Evolutionary conservation across 2,888 invertebrate species (phyloP).

Genomic region (Polymixis flavicincta): DNA sequence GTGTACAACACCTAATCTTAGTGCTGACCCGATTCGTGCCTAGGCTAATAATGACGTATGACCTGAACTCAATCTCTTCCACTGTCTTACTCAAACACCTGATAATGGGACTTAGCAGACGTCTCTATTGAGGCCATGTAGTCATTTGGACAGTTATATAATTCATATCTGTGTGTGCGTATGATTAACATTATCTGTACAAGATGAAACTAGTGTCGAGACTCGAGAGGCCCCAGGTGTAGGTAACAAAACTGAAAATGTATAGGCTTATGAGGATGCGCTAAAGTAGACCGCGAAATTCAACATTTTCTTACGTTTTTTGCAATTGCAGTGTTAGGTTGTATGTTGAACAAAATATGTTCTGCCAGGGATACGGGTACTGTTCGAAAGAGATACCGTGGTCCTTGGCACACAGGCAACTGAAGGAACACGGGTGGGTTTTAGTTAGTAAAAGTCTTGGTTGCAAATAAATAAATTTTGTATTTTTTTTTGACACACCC

Average conservation of each 20-base stretch:
- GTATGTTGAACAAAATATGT: too few relatives aligned
- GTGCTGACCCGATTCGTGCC: slow-evolving; percentile 83
- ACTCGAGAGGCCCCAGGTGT: slow-evolving; percentile 23
- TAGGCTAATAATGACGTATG: slow-evolving; percentile 86
- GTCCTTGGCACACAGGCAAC: too few relatives aligned
- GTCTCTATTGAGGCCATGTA: slow-evolving; percentile 72
- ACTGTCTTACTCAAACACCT: slow-evolving; percentile 79
- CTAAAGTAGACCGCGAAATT: too few relatives aligned
- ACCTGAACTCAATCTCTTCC: slow-evolving; percentile 82
- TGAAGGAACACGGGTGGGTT: too few relatives aligned
- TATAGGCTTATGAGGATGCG: not conserved
- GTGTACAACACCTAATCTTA: slow-evolving; percentile 82
- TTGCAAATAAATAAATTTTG: too few relatives aligned
- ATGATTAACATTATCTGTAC: slow-evolving; percentile 42
- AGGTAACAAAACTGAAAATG: not conserved
- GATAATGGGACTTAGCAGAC: slow-evolving; percentile 83
- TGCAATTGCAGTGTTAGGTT: too few relatives aligned
- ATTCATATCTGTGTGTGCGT: slow-evolving; percentile 43
- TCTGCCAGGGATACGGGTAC: too few relatives aligned
- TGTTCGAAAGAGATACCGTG: too few relatives aligned
- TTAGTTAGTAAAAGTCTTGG: too few relatives aligned
- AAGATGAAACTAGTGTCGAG: slow-evolving; percentile 37
- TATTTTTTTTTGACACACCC: too few relatives aligned
- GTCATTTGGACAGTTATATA: slow-evolving; percentile 61
- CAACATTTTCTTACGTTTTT: too few relatives aligned